These are phyloP conservation scores for Oophaga pumilio DNA, from an alignment of 2,113 vertebrate species.

Conservation along the genomic window DNA sequence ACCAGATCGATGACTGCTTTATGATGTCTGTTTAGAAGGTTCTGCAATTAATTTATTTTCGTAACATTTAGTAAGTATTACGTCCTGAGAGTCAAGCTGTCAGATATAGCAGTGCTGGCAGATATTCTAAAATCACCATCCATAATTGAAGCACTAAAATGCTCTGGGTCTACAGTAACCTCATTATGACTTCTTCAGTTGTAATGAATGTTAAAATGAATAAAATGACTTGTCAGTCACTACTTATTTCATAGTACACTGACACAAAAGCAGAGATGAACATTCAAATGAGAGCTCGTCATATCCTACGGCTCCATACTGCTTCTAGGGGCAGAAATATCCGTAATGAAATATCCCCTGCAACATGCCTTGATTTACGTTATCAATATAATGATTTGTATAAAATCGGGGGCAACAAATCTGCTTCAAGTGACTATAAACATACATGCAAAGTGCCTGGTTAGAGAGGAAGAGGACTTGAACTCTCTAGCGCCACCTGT, in stretches of 20 bases:
- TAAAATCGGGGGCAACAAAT: too few species aligned
- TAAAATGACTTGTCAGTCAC: background rate
- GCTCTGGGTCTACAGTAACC: background rate
- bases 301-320: background rate
- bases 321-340: background rate
- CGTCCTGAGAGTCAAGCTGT: background rate
- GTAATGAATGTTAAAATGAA: background rate
- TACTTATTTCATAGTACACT: background rate
- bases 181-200: background rate
- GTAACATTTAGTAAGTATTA: slow-evolving; percentile 10
- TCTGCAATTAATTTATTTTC: background rate
- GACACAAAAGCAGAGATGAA: background rate
- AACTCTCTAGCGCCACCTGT: too few species aligned
- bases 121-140: background rate
- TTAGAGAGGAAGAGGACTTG: too few species aligned
- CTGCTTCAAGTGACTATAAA: too few species aligned
- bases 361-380: background rate
- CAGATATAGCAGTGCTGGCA: background rate
- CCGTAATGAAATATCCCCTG: too few species aligned
- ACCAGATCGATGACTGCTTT: background rate
- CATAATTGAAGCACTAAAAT: background rate
- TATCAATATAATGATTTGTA: too few species aligned
- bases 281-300: background rate
- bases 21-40: slow-evolving; percentile 9
- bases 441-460: too few species aligned